Base-by-base conservation (phyloP, 2,797 vertebrate genomes). In the Eulemur albifrons region DNA sequence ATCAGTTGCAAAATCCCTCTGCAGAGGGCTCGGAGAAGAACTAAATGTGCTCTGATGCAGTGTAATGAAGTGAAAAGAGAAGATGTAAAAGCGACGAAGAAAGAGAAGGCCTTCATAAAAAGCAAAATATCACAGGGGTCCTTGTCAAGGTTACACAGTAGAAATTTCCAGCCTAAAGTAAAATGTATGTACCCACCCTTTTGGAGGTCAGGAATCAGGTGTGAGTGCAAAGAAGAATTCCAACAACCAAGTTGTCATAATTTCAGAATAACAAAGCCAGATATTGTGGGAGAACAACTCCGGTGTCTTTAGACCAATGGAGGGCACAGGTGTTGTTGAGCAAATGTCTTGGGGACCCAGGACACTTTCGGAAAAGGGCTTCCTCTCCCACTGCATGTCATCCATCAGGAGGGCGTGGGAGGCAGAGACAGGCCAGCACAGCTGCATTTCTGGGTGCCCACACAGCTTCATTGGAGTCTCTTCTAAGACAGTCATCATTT, bases 401-500 rank as follows among this genome's bases (percentile, higher is more conserved):
- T 48, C 63, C 11, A 27, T 48, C 63, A 86, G 15, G 1, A 12
- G 21, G n/a, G 45, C 7, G 12, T 0, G 1, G n/a, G n/a, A 87
- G 40, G 48, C 35, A 91, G 81, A 76, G 50, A 32, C 2, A 1
- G 9, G 45, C 40, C 20, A 48, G 27, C 5, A 2, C 35, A 63
- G 30, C 5, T 54, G 52, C 23, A 25, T 57, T 80, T 69, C 84
- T 38, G 72, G 72, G 69, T 54, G 67, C 5, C 4, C 0, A 32
- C 40, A n/a, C 6, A 88, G 63, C 59, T 97, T 73, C 76, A 88
- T 7, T 67, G 40, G 88, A 83, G 77, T 50, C 59, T 92, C 88
- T 73, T 50, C 76, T 50, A 77, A 94, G 87, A 81, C 61, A 84
- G 79, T 32, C 35, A 72, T 81, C 88, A 94, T 73, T 94, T 61